phyloP scores from a whole-genome alignment of 2,797 vertebrate species.

The Selene dorsalis region DNA sequence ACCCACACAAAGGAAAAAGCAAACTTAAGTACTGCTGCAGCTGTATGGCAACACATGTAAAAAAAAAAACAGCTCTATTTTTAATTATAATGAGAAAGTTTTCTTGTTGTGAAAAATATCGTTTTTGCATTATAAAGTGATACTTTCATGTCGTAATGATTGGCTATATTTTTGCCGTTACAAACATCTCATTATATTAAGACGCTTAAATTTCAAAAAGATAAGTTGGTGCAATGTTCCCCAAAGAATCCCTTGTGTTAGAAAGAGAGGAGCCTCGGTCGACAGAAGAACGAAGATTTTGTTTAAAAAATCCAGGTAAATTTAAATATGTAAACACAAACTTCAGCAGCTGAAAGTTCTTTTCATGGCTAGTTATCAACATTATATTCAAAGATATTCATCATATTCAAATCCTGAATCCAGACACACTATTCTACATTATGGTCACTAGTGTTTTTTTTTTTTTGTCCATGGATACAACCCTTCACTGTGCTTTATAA shows the following conservation, averaged over 20 bases:
- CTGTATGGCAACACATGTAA: slow-evolving; percentile 18
- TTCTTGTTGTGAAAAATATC: slow-evolving; percentile 10
- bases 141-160: background rate
- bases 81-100: slow-evolving; percentile 3
- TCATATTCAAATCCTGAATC: background rate
- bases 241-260: slow-evolving; percentile 12
- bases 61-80: slow-evolving; percentile 1
- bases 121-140: slow-evolving; percentile 2
- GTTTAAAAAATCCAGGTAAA: background rate
- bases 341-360: background rate
- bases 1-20: slow-evolving; percentile 55
- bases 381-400: no score
- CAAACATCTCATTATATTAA: slow-evolving; percentile 9
- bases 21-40: slow-evolving; percentile 33
- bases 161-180: slow-evolving; percentile 4
- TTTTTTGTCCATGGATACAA: background rate
- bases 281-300: background rate
- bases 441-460: background rate
- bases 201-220: slow-evolving; percentile 12
- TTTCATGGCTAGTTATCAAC: no score
- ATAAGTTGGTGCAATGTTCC: background rate
- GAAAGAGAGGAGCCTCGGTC: slow-evolving; percentile 23
- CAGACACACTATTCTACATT: background rate
- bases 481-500: background rate
- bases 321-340: background rate